Base-by-base conservation (phyloP, 2,113 vertebrate species). In the Motacilla alba region DNA sequence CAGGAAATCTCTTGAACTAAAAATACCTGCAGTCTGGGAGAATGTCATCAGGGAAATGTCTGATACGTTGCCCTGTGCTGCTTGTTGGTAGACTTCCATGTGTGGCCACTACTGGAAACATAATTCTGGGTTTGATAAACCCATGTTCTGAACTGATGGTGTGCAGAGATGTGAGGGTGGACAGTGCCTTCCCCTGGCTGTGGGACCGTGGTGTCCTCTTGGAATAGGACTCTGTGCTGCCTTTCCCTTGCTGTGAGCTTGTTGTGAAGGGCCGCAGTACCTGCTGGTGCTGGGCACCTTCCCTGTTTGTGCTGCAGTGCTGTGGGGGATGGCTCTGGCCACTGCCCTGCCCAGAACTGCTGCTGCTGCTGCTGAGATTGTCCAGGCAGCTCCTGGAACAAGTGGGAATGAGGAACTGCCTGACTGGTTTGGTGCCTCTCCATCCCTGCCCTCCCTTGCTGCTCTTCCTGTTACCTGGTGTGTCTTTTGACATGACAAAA, bases 71-170 rank as follows among this genome's bases (percentile, higher is more conserved):
- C 37, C 24, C 31, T 49, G 37, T 87, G 58, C 33, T 87, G 8
- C 47, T 84, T 0, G 0, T 35, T 1, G 0, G 30, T 55, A 35
- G 35, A 17, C 5, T 30, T 47, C 56, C 3, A 1, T 16, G 12
- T 7, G 13, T 58, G 72, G 46, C 79, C 53, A 17, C 15, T 33
- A 2, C 37, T 85, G 63, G 70, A 66, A 83, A 41, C 11, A 6
- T 35, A 58, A 52, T 31, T 6, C 3, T 50, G 41, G 17, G 8
- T 73, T 85, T 73, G 31, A 41, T 79, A 43, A 89, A 41, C 7
- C 15, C 5, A 0, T 28, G 30, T 27, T 68, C 17, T 72, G 55
- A 87, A 39, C 9, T 15, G 41, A 10, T 28, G 4, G 4, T 11
- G 7, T 41, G 53, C 15, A 13, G 26, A 28, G 35, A 13, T 2